Base-by-base conservation (phyloP, 2,888 invertebrate species). In the Xylocampa areola region DNA sequence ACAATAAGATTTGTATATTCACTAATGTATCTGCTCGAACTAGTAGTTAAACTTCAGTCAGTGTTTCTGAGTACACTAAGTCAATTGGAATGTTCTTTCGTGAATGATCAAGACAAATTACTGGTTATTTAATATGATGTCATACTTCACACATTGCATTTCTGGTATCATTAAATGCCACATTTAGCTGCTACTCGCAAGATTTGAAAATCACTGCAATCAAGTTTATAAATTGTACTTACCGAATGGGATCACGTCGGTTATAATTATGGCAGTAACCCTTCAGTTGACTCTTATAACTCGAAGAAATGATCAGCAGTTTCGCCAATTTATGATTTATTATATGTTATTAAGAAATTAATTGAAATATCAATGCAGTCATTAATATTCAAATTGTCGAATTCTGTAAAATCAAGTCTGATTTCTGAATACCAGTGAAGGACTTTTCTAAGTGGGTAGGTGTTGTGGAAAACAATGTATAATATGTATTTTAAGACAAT, bases 121-220 rank as follows among this genome's bases (percentile, higher is more conserved):
- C 50, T 14, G 23, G n/a, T 43, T 35, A 21, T 68, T 40, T 25
- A 63, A 57, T n/a, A 64, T 66, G 70, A 66, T 57, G 65, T 69
- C 66, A 66, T 57, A 43, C 33, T n/a, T 19, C 30, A 47, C 49
- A 39, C 16, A 37, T 43, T 55, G 27, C 13, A 53, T 53, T 48
- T 53, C 44, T 50, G 47, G 25, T 33, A 35, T 53, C 62, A 61
- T 37, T 66, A 43, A 47, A n/a, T 33, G 14, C 29, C 3, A 29
- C 45, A 68, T 60, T 63, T 40, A 40, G 2, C 50, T 43, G 25
- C 23, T 33, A 27, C 35, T 14, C 45, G 30, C 43, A 27, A 30
- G 40, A 68, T 43, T 50, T 63, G 50, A 50, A 63, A 66, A 66
- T 66, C 70, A 66, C 70, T 64, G 57, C 37, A 43, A 68, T 69